A percentile compares a stretch with the other conserved stretches of the same genome.
phyloP scores from a whole-genome alignment of 1,140 invertebrate species.

The Anadara kagoshimensis region DNA sequence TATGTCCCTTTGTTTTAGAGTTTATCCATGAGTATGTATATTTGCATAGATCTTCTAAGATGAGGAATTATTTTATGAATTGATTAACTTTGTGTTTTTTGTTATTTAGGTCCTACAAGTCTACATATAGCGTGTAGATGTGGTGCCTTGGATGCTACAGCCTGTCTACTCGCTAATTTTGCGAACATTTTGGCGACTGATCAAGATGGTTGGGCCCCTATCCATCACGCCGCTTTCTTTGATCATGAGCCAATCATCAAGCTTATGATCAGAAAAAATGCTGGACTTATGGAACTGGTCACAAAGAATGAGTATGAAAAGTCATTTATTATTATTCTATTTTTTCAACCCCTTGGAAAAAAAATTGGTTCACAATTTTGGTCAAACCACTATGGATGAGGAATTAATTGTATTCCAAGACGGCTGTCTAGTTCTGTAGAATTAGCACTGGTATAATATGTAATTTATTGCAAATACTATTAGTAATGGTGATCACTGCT shows the following conservation, averaged over 20 bases:
- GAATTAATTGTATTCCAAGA: no score
- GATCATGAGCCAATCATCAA: constrained; percentile 67
- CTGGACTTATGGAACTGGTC: constrained; percentile 65
- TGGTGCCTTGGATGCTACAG: constrained; percentile 67
- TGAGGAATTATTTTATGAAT: no score
- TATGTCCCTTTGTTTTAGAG: no score
- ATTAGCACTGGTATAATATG: no score
- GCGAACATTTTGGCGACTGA: constrained; percentile 68
- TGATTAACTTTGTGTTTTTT: no score
- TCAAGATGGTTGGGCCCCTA: constrained; percentile 72
- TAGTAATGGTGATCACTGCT: no score
- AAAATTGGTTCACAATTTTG: no score
- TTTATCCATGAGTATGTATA: no score
- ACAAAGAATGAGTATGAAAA: constrained; percentile 69
- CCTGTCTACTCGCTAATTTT: constrained; percentile 69
- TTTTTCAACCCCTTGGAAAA: background rate
- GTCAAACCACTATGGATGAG: no score
- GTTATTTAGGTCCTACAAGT: constrained; percentile 67
- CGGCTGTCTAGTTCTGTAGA: no score
- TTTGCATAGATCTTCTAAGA: no score
- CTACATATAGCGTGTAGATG: constrained; percentile 71
- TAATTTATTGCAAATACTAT: no score
- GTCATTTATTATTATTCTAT: background rate
- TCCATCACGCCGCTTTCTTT: constrained; percentile 73
- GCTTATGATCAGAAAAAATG: constrained; percentile 67